phyloP scores from a whole-genome alignment of 1,140 invertebrate genomes.

The Heliconius hermathena region DNA sequence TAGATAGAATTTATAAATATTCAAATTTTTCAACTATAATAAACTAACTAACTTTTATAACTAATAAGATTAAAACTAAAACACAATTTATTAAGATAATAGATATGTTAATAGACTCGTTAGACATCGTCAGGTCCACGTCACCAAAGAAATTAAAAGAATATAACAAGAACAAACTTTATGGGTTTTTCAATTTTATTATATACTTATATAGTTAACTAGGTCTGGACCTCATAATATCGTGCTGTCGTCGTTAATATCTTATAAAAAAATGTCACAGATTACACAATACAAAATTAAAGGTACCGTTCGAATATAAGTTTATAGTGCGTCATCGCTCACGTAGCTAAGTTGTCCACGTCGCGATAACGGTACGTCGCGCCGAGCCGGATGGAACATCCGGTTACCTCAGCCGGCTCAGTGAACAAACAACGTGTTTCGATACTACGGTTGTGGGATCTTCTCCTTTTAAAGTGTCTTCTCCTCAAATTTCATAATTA shows the following conservation, averaged over 20 bases:
- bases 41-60: too few relatives aligned
- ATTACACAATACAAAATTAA: constrained; percentile 5
- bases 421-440: constrained; percentile 30
- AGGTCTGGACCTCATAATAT: too few relatives aligned
- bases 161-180: neutral
- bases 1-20: neutral
- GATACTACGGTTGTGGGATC: constrained; percentile 6
- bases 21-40: too few relatives aligned
- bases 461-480: constrained; percentile 17
- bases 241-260: too few relatives aligned
- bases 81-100: too few relatives aligned
- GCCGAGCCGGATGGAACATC: constrained; percentile 36
- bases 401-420: constrained; percentile 31
- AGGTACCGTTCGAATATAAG: neutral
- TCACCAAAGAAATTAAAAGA: neutral
- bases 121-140: too few relatives aligned
- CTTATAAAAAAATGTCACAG: too few relatives aligned
- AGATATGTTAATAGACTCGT: too few relatives aligned
- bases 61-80: too few relatives aligned
- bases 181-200: too few relatives aligned
- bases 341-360: constrained; percentile 30
- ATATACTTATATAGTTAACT: too few relatives aligned
- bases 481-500: too few relatives aligned
- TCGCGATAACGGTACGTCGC: constrained; percentile 35
- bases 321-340: constrained; percentile 23